Evolutionary conservation across 2,888 invertebrate genomes (phyloP).

Genomic region (Polyommatus icarus): DNA sequence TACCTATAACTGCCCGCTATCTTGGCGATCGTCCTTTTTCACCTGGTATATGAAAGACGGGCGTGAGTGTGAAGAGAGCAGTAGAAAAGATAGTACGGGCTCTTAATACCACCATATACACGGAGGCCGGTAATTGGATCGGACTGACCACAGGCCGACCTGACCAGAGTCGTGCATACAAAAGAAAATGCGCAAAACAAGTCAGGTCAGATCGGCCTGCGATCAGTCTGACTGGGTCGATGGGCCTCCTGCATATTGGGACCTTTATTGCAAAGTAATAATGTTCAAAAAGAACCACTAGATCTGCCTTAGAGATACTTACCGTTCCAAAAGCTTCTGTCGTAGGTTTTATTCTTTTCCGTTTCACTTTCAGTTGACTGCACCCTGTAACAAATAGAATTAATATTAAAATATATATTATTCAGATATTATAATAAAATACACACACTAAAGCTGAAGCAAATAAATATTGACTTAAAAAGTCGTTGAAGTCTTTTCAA

Average conservation of each 20-base stretch:
- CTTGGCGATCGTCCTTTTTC: no score
- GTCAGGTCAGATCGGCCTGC: background rate
- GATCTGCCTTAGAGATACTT: conserved; percentile 41
- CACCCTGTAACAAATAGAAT: conserved; percentile 62
- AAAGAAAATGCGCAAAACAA: background rate
- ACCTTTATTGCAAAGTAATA: background rate
- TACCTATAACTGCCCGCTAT: no score
- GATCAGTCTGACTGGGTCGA: background rate
- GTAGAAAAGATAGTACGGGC: no score
- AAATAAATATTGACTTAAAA: background rate
- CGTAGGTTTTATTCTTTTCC: conserved; percentile 64
- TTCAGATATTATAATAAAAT: background rate
- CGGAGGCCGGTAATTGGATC: background rate
- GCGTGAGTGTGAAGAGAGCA: no score
- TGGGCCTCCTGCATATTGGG: background rate
- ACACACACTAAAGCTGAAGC: background rate
- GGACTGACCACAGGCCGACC: background rate
- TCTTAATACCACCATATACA: no score
- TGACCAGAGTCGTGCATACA: background rate
- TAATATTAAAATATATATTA: background rate
- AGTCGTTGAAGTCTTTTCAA: conserved; percentile 6
- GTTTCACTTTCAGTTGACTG: conserved; percentile 56
- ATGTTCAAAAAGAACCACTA: background rate
- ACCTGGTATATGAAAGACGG: no score
- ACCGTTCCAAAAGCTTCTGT: conserved; percentile 74